A percentile compares a stretch with the other conserved stretches of the same genome.
phyloP scores from a whole-genome alignment of 2,113 vertebrate genomes.

The Chinchilla lanigera region DNA sequence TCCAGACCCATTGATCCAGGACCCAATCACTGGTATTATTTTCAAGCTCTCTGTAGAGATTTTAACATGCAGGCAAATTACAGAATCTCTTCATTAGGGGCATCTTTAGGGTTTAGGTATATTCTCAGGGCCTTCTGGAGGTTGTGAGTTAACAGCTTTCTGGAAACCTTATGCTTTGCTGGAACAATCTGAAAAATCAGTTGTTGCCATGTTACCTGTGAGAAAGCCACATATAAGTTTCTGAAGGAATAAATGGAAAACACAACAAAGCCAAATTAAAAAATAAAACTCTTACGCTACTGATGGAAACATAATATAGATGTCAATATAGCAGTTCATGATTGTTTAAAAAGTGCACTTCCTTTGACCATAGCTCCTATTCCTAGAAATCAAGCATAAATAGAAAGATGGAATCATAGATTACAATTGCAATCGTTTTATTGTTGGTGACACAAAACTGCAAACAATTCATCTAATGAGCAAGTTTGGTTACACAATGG shows the following conservation, averaged over 20 bases:
- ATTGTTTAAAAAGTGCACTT: not conserved
- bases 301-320: not conserved
- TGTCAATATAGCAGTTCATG: constrained; percentile 16
- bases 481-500: not conserved
- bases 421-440: not conserved
- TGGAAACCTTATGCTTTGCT: not conserved
- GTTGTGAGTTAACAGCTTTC: not conserved
- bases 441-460: not conserved
- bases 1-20: not conserved
- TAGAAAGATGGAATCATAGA: not conserved
- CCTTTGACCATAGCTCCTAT: not conserved
- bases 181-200: not conserved
- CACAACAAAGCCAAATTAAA: not conserved
- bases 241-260: not conserved
- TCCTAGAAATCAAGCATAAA: not conserved
- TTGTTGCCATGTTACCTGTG: not conserved
- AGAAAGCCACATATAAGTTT: not conserved
- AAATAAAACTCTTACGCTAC: not conserved
- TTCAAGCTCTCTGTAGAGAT: not conserved
- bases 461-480: not conserved
- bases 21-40: not conserved
- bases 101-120: not conserved
- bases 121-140: not conserved
- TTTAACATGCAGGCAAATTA: not conserved
- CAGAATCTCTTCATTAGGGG: not conserved